Evolutionary conservation across 2,888 invertebrate genomes (phyloP), one percentile per base, ranked within the genome.

Genomic region (Cheilosia vernalis): DNA sequence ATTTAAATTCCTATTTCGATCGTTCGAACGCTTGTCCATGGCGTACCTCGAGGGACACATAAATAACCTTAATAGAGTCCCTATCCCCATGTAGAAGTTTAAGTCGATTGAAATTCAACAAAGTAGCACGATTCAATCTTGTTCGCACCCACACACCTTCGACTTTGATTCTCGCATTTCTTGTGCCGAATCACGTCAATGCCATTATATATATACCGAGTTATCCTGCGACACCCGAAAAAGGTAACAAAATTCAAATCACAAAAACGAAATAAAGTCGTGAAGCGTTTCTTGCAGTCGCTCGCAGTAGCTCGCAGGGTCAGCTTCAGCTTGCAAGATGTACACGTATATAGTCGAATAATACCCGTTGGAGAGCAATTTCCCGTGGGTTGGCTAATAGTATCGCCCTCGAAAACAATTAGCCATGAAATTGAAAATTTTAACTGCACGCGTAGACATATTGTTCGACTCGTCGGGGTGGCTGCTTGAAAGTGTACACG

Each of bases 381-480:
- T 61, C 69, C 69, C 58, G 53, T 55, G 69, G 74, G 77, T 37
- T 30, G 42, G 49, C 74, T 74, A 69, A 80, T 67, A 66, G 74
- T 72, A 56, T 66, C 64, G 81, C 19, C 81, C 70, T 77, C 49
- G 30, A 85, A 85, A 85, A 85, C 85, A 85, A 85, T 85, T 85
- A 85, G 81, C 85, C 85, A 81, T 85, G 85, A 85, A 85, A 85
- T 85, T 85, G 85, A 81, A 85, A 85, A 61, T 85, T 37, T 70
- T 81, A 66, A 85, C 76, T 85, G 72, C 63, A 81, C 56, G 61
- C 72, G 55, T 81, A 77, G 66, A 61, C 85, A 85, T 66, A 72
- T 67, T 72, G 81, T 81, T 55, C 70, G n/a, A 53, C 19, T 40
- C 51, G 61, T 40, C 44, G 61, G 49, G 64, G 60, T 53, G 72